Evolutionary conservation across 2,888 invertebrate species (phyloP).

Genomic region (Phengaris arion): DNA sequence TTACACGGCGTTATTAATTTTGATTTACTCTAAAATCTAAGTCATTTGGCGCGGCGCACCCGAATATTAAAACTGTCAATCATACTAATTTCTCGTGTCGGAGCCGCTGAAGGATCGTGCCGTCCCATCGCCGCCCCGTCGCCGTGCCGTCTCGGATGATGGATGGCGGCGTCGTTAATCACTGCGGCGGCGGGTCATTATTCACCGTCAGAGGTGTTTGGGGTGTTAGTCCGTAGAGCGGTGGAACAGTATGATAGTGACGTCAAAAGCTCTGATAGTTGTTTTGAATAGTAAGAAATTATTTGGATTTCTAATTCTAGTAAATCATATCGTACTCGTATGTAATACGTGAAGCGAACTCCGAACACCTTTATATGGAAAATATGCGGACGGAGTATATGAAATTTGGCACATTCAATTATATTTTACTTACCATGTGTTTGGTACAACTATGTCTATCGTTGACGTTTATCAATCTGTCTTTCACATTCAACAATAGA

Average conservation of each 20-base stretch:
- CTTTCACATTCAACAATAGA: no score
- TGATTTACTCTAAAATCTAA: constrained; percentile 24
- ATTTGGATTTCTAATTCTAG: neutral
- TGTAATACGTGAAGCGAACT: no score
- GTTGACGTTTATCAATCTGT: no score
- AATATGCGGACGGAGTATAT: no score
- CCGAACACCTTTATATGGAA: no score
- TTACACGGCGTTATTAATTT: constrained; percentile 26
- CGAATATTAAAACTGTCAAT: constrained; percentile 50
- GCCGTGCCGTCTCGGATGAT: constrained; percentile 45
- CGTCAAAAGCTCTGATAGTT: neutral
- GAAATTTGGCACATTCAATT: no score
- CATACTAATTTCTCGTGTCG: constrained; percentile 48
- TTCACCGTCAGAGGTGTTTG: constrained; percentile 50
- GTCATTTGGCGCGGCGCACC: constrained; percentile 32
- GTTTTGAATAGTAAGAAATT: no score
- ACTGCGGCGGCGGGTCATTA: constrained; percentile 56
- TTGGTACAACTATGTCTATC: no score
- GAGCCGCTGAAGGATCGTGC: constrained; percentile 46
- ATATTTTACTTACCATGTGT: no score
- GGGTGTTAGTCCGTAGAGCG: constrained; percentile 40
- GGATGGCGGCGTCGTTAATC: constrained; percentile 60
- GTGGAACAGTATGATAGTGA: constrained; percentile 20
- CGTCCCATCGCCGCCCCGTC: constrained; percentile 46
- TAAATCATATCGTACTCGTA: no score